Conservation (phyloP, 1,140 invertebrate genomes). For the Hyposmocoma kahamanoa region DNA sequence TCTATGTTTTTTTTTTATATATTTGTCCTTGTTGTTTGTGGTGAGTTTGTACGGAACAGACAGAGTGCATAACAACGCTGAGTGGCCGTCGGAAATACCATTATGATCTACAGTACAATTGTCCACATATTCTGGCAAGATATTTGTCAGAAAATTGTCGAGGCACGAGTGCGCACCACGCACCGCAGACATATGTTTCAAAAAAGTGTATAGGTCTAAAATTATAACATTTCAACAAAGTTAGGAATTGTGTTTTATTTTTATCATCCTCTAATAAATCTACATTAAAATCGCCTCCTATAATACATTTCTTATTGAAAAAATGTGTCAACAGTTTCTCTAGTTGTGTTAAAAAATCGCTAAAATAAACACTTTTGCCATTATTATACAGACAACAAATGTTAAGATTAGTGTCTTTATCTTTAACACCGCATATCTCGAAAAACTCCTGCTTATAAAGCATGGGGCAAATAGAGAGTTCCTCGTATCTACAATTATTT, state of each 20-base stretch:
- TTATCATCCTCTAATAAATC: constrained; percentile 4
- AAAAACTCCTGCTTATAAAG: constrained; percentile 3
- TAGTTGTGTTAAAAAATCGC: too few species aligned
- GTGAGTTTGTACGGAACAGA: neutral
- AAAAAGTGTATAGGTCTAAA: constrained; percentile 5
- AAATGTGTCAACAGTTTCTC: too few species aligned
- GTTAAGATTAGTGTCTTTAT: constrained; percentile 7
- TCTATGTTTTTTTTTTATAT: neutral
- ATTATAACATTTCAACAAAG: constrained; percentile 10
- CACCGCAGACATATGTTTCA: neutral
- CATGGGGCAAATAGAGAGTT: constrained; percentile 2
- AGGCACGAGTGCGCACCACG: constrained; percentile 6
- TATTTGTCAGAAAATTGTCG: constrained; percentile 13
- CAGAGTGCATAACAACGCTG: neutral
- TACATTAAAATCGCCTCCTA: constrained; percentile 10
- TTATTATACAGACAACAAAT: constrained; percentile 10
- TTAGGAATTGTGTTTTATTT: neutral
- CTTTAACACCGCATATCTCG: constrained; percentile 13
- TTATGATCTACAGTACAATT: constrained; percentile 1
- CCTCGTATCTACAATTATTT: neutral
- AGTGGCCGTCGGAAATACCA: constrained; percentile 12
- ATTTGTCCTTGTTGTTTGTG: neutral
- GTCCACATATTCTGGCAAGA: neutral
- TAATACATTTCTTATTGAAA: too few species aligned
- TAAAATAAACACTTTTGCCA: constrained; percentile 3